Evolutionary conservation across 2,113 vertebrate species (phyloP).

Genomic region (Semicossyphus pulcher): DNA sequence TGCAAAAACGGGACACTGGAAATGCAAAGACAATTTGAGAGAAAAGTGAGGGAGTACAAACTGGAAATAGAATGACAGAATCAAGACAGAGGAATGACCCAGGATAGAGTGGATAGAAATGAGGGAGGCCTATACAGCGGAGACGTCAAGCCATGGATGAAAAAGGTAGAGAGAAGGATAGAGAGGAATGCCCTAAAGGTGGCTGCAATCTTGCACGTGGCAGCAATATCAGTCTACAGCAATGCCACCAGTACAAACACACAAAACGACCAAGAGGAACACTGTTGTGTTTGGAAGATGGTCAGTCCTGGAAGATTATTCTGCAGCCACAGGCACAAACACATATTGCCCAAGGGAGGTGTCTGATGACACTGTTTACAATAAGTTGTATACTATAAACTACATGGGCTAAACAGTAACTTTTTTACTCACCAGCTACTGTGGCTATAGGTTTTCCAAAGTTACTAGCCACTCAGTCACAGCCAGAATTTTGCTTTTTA

Average conservation of each 20-base stretch:
- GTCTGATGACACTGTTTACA: conserved; percentile 51
- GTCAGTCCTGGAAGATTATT: conserved; percentile 51
- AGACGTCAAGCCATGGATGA: conserved; percentile 24
- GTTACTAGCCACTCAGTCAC: too few relatives aligned
- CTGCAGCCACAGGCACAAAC: conserved; percentile 56
- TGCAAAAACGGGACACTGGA: conserved; percentile 12
- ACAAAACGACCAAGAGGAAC: conserved; percentile 6
- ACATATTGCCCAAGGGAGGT: conserved; percentile 37
- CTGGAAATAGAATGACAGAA: not conserved
- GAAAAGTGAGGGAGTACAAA: not conserved
- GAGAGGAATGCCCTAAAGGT: conserved; percentile 40
- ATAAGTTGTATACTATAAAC: conserved; percentile 12
- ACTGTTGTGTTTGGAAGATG: conserved; percentile 42
- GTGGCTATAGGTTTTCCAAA: too few relatives aligned
- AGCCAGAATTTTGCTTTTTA: too few relatives aligned
- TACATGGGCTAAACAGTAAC: too few relatives aligned
- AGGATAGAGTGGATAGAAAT: not conserved
- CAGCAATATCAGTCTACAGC: conserved; percentile 56
- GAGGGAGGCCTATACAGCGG: not conserved
- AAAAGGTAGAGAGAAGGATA: conserved; percentile 23
- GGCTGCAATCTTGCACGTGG: conserved; percentile 54
- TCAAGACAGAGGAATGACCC: conserved; percentile 1
- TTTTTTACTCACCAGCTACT: too few relatives aligned
- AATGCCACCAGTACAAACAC: conserved; percentile 55
- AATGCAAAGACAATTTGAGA: not conserved